These are phyloP conservation scores for Athalia cordata DNA, from an alignment of 2,888 invertebrate species.

Conservation along the genomic window DNA sequence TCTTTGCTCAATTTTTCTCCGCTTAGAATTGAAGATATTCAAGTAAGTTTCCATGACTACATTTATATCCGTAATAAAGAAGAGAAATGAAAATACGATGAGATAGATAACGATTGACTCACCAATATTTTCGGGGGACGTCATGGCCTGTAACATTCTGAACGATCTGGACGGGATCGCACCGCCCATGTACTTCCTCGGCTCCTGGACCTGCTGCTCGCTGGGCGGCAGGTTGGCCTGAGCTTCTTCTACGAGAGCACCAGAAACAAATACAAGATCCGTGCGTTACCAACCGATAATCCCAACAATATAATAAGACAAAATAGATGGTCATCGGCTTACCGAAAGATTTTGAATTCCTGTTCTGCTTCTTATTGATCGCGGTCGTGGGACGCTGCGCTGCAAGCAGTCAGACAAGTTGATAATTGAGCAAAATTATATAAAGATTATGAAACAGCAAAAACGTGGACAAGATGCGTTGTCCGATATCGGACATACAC, in stretches of 20 bases:
- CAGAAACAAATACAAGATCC: conserved; percentile 48
- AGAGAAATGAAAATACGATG: neutral
- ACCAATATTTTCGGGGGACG: conserved; percentile 81
- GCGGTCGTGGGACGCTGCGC: conserved; percentile 61
- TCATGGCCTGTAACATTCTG: conserved; percentile 87
- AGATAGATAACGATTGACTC: conserved; percentile 68
- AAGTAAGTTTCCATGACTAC: conserved; percentile 32
- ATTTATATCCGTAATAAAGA: conserved; percentile 11
- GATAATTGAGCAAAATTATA: neutral
- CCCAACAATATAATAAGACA: neutral
- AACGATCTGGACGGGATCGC: conserved; percentile 89
- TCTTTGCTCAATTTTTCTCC: too few relatives aligned
- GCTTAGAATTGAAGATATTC: too few relatives aligned
- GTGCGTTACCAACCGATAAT: neutral
- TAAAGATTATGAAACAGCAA: conserved; percentile 22
- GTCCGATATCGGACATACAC: too few relatives aligned
- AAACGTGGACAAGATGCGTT: neutral
- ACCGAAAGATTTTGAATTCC: conserved; percentile 69
- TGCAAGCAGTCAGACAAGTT: conserved; percentile 42
- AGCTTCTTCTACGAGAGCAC: conserved; percentile 61
- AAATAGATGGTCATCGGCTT: conserved; percentile 49
- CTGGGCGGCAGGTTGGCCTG: conserved; percentile 78
- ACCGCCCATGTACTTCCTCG: conserved; percentile 84
- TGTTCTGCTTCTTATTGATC: conserved; percentile 64
- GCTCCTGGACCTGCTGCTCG: conserved; percentile 80